phyloP scores from a whole-genome alignment of 2,888 invertebrate species.

The Agelastica alni region DNA sequence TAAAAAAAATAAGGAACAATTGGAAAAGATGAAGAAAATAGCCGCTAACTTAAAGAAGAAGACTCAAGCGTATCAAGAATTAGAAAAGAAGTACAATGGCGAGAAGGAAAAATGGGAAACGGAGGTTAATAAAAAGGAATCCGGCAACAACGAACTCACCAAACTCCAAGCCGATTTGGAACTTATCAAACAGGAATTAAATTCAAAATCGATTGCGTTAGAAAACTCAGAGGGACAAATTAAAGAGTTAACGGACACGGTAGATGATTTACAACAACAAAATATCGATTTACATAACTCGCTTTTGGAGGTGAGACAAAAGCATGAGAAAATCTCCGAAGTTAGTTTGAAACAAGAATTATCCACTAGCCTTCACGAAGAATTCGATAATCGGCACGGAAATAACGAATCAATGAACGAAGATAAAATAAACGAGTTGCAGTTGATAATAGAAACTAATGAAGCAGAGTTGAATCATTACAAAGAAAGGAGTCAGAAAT shows the following conservation, averaged over 20 bases:
- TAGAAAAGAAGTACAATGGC: conserved; percentile 59
- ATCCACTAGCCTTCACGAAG: conserved; percentile 42
- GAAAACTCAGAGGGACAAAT: conserved; percentile 20
- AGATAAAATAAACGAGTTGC: conserved; percentile 75
- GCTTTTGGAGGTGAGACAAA: conserved; percentile 38
- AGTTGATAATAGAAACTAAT: conserved; percentile 73
- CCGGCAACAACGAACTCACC: conserved; percentile 22
- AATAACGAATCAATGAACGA: conserved; percentile 54
- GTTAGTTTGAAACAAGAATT: conserved; percentile 46
- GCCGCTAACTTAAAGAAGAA: conserved; percentile 79
- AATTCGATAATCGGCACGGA: conserved; percentile 32
- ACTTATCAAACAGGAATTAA: conserved; percentile 29
- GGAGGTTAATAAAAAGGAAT: conserved; percentile 45
- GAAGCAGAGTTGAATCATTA: conserved; percentile 69
- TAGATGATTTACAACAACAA: conserved; percentile 50
- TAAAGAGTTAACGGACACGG: conserved; percentile 45
- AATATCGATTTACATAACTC: conserved; percentile 50
- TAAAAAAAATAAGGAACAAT: conserved; percentile 68
- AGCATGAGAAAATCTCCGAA: conserved; percentile 48
- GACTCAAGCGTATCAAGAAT: conserved; percentile 65
- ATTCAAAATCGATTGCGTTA: conserved; percentile 30
- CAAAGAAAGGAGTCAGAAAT: conserved; percentile 65
- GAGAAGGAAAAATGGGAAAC: conserved; percentile 49
- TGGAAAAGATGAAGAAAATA: conserved; percentile 79
- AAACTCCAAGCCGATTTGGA: conserved; percentile 42